These are phyloP conservation scores for Triops cancriformis DNA, from an alignment of 1,140 invertebrate species.

Conservation along the genomic window DNA sequence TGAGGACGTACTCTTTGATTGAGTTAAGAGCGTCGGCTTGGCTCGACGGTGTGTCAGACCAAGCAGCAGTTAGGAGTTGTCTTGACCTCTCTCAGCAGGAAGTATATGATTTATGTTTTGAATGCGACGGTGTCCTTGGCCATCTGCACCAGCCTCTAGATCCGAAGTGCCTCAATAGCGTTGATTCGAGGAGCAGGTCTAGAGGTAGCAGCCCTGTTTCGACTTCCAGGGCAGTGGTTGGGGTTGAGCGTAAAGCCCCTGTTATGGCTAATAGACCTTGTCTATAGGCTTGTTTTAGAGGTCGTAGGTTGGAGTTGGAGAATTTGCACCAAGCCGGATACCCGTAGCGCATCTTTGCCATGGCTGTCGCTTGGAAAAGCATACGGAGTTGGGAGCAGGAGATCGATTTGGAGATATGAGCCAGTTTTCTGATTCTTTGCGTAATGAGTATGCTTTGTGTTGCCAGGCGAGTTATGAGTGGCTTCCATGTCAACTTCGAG, in stretches of 20 bases:
- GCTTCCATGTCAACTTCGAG: neutral
- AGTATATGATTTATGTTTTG: neutral
- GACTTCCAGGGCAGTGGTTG: neutral
- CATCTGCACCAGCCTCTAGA: neutral
- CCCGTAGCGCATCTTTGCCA: neutral
- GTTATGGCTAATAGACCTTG: neutral
- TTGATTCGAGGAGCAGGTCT: neutral
- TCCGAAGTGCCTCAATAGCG: neutral
- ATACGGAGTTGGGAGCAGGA: neutral
- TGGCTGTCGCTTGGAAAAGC: neutral
- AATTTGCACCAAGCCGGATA: neutral
- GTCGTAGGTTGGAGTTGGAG: neutral
- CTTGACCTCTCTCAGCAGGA: neutral
- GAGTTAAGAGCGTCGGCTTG: neutral
- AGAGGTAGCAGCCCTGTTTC: neutral
- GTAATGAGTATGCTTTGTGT: neutral
- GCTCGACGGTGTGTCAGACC: neutral
- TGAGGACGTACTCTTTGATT: neutral
- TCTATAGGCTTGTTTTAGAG: neutral
- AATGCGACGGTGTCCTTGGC: neutral
- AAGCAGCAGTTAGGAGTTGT: neutral
- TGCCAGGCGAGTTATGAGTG: neutral
- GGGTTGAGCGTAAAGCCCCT: neutral
- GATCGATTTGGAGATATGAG: too few species aligned
- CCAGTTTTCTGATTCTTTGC: too few species aligned